Conservation (phyloP, 1,140 invertebrate genomes). For the Gryllus bimaculatus region DNA sequence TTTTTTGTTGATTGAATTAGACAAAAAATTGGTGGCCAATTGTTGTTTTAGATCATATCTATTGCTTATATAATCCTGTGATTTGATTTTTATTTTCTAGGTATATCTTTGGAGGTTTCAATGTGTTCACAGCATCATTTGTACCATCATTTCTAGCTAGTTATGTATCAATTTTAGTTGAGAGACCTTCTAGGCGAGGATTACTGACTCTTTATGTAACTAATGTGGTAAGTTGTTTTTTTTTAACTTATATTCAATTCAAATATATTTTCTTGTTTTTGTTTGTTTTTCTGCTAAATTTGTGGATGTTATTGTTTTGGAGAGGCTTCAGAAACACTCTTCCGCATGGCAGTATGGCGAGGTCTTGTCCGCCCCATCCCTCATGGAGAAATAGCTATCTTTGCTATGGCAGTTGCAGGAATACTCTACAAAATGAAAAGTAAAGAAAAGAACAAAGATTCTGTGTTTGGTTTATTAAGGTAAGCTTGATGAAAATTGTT, state of each 20-base stretch:
- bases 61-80: too few relatives aligned
- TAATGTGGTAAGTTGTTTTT: constrained; percentile 54
- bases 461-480: constrained; percentile 54
- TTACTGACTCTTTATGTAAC: constrained; percentile 67
- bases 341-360: constrained; percentile 57
- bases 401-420: constrained; percentile 46
- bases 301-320: constrained; percentile 25
- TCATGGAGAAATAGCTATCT: constrained; percentile 56
- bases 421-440: constrained; percentile 49
- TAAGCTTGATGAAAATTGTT: constrained; percentile 23
- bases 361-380: constrained; percentile 49
- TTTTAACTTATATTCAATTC: not conserved
- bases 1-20: too few relatives aligned
- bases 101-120: constrained; percentile 53
- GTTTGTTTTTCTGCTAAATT: not conserved
- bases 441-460: constrained; percentile 41
- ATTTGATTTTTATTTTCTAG: constrained; percentile 38
- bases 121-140: constrained; percentile 57
- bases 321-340: constrained; percentile 65
- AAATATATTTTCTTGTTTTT: not conserved
- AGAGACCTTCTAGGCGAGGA: constrained; percentile 58
- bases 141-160: constrained; percentile 61
- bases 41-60: too few relatives aligned
- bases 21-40: too few relatives aligned
- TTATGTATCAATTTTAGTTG: constrained; percentile 61